Percentiles rank a stretch among this genome's conserved stretches.
These are phyloP conservation scores for Syrrhaptes paradoxus DNA, from an alignment of 2,113 vertebrate species.

Conservation along the genomic window DNA sequence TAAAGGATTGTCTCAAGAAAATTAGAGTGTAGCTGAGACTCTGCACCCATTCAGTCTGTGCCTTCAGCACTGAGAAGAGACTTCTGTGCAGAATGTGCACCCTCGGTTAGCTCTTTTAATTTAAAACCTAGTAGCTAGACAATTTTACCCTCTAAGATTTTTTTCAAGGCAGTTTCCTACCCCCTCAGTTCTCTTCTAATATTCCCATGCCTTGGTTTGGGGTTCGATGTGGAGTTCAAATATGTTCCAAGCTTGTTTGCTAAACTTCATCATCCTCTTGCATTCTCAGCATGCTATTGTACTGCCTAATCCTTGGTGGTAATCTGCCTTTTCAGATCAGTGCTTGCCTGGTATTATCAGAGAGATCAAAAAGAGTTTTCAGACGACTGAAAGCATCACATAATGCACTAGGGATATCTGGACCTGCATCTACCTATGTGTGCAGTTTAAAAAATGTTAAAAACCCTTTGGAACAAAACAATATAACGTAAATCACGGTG, in stretches of 20 bases:
- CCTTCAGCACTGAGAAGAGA: not conserved
- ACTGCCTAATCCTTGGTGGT: slow-evolving; percentile 63
- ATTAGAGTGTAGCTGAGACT: slow-evolving; percentile 11
- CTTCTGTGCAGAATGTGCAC: not conserved
- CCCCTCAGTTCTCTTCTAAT: not conserved
- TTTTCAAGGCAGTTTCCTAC: not conserved
- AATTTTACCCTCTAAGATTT: not conserved
- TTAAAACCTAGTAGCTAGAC: not conserved
- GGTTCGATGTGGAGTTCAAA: not conserved
- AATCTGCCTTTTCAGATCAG: slow-evolving; percentile 69
- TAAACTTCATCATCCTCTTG: slow-evolving; percentile 45
- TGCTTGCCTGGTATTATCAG: slow-evolving; percentile 68
- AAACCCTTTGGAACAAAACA: not conserved
- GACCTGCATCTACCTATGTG: slow-evolving; percentile 22
- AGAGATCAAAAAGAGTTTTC: slow-evolving; percentile 62
- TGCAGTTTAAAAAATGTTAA: slow-evolving; percentile 21
- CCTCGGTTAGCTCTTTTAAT: not conserved
- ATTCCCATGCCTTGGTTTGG: not conserved
- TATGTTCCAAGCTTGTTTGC: slow-evolving; percentile 39
- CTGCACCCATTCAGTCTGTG: not conserved
- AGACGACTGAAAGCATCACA: slow-evolving; percentile 55
- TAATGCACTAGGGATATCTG: slow-evolving; percentile 31
- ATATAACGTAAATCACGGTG: not conserved
- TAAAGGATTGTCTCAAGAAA: slow-evolving; percentile 51
- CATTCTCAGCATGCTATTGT: slow-evolving; percentile 67